phyloP scores from a whole-genome alignment of 1,140 invertebrate genomes.

The Heliconius nattereri region DNA sequence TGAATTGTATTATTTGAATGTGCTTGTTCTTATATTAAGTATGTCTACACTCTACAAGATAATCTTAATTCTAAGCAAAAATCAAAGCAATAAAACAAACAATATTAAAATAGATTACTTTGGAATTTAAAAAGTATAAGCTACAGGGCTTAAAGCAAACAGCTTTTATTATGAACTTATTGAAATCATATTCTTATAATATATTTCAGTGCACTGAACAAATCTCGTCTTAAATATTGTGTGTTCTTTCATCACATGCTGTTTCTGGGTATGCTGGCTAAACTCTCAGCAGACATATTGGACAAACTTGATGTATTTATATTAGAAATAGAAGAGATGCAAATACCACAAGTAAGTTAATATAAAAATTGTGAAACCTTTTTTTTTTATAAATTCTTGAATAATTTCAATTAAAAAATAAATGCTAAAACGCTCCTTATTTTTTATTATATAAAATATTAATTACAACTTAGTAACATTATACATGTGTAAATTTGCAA shows the following conservation, averaged over 20 bases:
- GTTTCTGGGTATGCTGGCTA: conserved; percentile 94
- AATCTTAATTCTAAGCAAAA: neutral
- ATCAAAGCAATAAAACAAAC: neutral
- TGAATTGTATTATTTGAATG: conserved; percentile 30
- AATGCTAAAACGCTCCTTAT: too few relatives aligned
- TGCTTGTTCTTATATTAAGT: neutral
- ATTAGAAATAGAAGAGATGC: conserved; percentile 95
- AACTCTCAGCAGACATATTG: conserved; percentile 94
- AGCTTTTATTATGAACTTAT: neutral
- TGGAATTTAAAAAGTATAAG: too few relatives aligned
- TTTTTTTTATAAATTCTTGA: too few relatives aligned
- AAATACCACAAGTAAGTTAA: conserved; percentile 90
- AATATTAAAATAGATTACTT: neutral
- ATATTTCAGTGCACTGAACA: conserved; percentile 92
- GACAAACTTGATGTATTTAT: conserved; percentile 96
- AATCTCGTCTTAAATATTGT: conserved; percentile 94
- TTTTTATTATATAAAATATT: too few relatives aligned
- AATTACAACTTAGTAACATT: too few relatives aligned
- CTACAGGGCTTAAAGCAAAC: too few relatives aligned
- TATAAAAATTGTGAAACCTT: too few relatives aligned
- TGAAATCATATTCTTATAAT: neutral
- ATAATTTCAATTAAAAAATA: too few relatives aligned
- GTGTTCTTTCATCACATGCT: conserved; percentile 96
- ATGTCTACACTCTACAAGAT: neutral
- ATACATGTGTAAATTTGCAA: too few relatives aligned